These are phyloP conservation scores for Halcyon malimbica DNA, from an alignment of 2,113 vertebrate genomes.

Conservation along the genomic window DNA sequence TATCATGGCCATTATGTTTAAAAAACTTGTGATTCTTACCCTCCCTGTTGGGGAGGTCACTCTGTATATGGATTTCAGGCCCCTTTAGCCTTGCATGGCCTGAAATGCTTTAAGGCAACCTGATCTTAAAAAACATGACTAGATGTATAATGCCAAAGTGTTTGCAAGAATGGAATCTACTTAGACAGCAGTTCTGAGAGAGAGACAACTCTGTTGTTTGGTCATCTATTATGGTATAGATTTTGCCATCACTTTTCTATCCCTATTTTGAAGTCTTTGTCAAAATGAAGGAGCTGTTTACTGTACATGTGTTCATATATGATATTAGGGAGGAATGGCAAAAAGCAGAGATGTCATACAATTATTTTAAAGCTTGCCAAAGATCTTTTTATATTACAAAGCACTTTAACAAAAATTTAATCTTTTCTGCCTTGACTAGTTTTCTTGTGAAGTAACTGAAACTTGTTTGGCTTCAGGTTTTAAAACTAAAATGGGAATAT, in stretches of 20 bases:
- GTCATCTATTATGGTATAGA: neutral
- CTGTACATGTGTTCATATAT: neutral
- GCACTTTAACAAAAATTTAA: neutral
- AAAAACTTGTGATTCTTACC: neutral
- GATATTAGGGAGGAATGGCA: neutral
- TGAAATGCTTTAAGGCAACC: neutral
- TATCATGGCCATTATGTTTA: neutral
- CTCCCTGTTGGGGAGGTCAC: neutral
- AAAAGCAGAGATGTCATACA: neutral
- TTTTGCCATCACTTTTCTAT: neutral
- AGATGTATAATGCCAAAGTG: neutral
- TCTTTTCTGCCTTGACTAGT: neutral
- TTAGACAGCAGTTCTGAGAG: neutral
- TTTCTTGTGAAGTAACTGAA: constrained; percentile 6
- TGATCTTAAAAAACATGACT: neutral
- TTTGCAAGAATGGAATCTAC: neutral
- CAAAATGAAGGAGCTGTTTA: neutral
- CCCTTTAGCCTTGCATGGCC: neutral
- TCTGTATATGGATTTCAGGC: neutral
- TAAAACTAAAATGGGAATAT: neutral
- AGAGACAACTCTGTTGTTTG: neutral
- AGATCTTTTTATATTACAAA: neutral
- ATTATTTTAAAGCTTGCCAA: neutral
- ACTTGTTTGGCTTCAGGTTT: neutral
- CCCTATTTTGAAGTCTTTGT: neutral